phyloP scores from a whole-genome alignment of 1,140 invertebrate species.

The Hypothenemus hampei region DNA sequence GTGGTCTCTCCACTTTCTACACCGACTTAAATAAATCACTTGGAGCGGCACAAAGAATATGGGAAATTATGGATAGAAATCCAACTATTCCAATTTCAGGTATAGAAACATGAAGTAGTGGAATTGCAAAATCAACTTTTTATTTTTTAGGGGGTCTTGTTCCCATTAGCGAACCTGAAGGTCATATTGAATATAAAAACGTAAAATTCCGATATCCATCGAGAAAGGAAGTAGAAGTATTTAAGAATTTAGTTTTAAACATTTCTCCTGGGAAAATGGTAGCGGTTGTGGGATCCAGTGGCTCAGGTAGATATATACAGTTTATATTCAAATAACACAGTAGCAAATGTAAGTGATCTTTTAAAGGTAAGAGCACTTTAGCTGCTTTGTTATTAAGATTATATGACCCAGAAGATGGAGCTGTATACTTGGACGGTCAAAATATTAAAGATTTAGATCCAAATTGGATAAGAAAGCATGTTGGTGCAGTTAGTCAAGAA shows the following conservation, averaged over 20 bases:
- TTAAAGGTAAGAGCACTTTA: conserved; percentile 72
- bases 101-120: conserved; percentile 34
- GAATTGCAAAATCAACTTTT: too few species aligned
- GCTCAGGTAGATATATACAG: conserved; percentile 65
- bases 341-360: too few species aligned
- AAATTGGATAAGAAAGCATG: conserved; percentile 64
- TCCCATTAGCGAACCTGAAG: conserved; percentile 49
- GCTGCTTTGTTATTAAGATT: conserved; percentile 71
- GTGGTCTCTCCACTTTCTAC: conserved; percentile 84
- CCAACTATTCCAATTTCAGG: conserved; percentile 66
- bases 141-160: conserved; percentile 53
- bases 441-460: conserved; percentile 63
- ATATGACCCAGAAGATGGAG: conserved; percentile 72
- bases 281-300: conserved; percentile 80
- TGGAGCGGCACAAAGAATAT: conserved; percentile 82
- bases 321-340: not conserved
- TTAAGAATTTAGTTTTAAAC: conserved; percentile 65
- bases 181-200: conserved; percentile 68
- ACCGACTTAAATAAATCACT: conserved; percentile 90
- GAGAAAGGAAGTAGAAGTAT: conserved; percentile 56
- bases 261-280: conserved; percentile 66
- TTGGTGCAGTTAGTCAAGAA: conserved; percentile 74
- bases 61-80: conserved; percentile 81
- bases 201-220: conserved; percentile 65
- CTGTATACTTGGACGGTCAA: conserved; percentile 60